A percentile compares a stretch with the other conserved stretches of the same genome.
These are phyloP conservation scores for Anastrepha ludens DNA, from an alignment of 1,140 invertebrate species.

Conservation along the genomic window DNA sequence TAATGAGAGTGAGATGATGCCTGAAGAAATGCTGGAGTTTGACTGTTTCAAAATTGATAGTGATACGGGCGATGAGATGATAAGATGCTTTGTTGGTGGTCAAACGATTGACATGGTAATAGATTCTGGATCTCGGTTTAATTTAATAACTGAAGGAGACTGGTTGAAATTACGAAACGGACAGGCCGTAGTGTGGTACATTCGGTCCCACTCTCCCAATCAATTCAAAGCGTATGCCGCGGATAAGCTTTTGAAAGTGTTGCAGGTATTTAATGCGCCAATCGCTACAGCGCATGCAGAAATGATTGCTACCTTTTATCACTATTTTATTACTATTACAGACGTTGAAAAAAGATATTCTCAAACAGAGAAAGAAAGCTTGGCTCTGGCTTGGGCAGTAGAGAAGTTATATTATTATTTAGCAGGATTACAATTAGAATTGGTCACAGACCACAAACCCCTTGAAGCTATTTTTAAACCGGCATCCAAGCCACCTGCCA, in stretches of 20 bases:
- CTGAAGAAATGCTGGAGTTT: background rate
- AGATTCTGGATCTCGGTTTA: constrained; percentile 49
- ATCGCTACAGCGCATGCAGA: background rate
- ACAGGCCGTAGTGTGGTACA: constrained; percentile 8
- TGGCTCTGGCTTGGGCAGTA: too few relatives aligned
- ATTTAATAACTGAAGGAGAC: constrained; percentile 41
- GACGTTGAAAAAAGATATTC: too few relatives aligned
- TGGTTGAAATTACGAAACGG: background rate
- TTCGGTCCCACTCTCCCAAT: constrained; percentile 17
- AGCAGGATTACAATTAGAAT: constrained; percentile 63
- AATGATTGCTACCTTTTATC: constrained; percentile 16
- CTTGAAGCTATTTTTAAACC: constrained; percentile 60
- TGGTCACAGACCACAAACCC: constrained; percentile 68
- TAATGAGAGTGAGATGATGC: constrained; percentile 4
- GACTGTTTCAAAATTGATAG: background rate
- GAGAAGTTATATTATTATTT: constrained; percentile 64
- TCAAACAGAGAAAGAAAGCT: too few relatives aligned
- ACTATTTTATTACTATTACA: too few relatives aligned
- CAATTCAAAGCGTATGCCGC: constrained; percentile 51
- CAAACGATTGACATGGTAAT: constrained; percentile 23
- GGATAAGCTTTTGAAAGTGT: background rate
- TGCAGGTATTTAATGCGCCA: too few relatives aligned
- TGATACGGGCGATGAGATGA: constrained; percentile 54
- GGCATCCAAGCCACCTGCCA: constrained; percentile 44
- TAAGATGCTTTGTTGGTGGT: background rate